Base-by-base conservation (phyloP, 2,888 invertebrate species). In the Entomobrya proxima region DNA sequence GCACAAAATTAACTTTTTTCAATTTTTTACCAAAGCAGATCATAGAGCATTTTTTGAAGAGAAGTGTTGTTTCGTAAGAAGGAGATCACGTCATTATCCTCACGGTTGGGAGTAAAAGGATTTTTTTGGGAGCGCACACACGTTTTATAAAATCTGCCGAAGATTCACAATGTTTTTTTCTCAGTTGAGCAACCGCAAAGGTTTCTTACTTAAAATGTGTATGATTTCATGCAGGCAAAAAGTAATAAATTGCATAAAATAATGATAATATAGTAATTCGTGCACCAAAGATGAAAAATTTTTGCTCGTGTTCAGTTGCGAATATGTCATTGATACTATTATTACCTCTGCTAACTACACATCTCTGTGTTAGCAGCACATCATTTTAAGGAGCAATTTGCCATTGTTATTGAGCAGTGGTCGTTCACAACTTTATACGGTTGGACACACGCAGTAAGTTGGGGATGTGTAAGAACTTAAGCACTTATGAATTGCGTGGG, bases 11-110 rank as follows among this genome's bases (percentile, higher is more conserved):
- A 67, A 67, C 37, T 40, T 40, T 67, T 64, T 35, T 64, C 11
- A 3, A 18, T 67, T 40, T 40, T 67, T 40, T 67, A 18, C 9
- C 11, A 24, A 67, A 69, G 69, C 44, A 27, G 44, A 69, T 69
- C 69, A 69, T 69, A 40, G 44, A 69, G 47, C 69, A 47, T 64
- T 64, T n/a, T n/a, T 69, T 69, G 47, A 44, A n/a, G n/a, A n/a
- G n/a, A n/a, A n/a, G n/a, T n/a, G 27, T 69, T 40, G 47, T 69
- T 69, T 69, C 44, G 35, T 69, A 47, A 47, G 44, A 64, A 37
- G 67, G 40, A 47, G 69, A 37, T 69, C 47, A 13, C 69, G 47
- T 69, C 69, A 69, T 69, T 69, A 69, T 21, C 24, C 44, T 27
- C 69, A 44, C 27, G 69, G 69, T 69, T 69, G 47, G 44, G 44